A percentile compares a stretch with the other conserved stretches of the same genome.
These are phyloP conservation scores for Larimichthys polyactis DNA, from an alignment of 2,113 vertebrate genomes.

Conservation along the genomic window DNA sequence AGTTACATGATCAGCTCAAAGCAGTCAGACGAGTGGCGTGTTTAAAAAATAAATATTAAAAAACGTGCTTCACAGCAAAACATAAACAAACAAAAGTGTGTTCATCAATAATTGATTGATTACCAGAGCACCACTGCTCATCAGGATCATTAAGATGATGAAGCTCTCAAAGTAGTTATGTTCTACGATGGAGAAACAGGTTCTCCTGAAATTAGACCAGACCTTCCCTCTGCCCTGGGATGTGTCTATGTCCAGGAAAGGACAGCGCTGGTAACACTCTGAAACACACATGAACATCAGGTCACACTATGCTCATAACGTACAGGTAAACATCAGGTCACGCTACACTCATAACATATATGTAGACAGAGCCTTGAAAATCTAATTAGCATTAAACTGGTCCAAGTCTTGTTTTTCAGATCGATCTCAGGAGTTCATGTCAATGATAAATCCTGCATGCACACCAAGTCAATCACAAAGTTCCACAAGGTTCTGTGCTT, in stretches of 20 bases:
- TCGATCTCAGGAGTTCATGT: no score
- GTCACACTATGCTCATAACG: no score
- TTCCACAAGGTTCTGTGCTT: no score
- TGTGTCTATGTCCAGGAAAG: slow-evolving; percentile 88
- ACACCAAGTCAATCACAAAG: no score
- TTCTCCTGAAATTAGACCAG: slow-evolving; percentile 91
- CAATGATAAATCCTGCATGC: no score
- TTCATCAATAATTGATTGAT: not conserved
- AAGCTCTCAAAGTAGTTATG: slow-evolving; percentile 97
- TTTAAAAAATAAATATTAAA: not conserved
- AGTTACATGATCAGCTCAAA: slow-evolving; percentile 9
- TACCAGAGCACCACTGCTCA: slow-evolving; percentile 95
- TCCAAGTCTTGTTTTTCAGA: no score
- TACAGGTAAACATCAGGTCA: no score
- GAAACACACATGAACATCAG: slow-evolving; percentile 24
- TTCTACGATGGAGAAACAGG: slow-evolving; percentile 93
- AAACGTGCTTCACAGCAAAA: not conserved
- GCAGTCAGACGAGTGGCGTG: not conserved
- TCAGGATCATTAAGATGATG: slow-evolving; percentile 97
- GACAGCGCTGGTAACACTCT: slow-evolving; percentile 90
- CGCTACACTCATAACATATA: no score
- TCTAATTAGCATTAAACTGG: no score
- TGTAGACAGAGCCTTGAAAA: no score
- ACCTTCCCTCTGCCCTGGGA: slow-evolving; percentile 83
- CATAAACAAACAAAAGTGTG: not conserved